Evolutionary conservation across 2,888 invertebrate species (phyloP).

Genomic region (Salpingus planirostris): DNA sequence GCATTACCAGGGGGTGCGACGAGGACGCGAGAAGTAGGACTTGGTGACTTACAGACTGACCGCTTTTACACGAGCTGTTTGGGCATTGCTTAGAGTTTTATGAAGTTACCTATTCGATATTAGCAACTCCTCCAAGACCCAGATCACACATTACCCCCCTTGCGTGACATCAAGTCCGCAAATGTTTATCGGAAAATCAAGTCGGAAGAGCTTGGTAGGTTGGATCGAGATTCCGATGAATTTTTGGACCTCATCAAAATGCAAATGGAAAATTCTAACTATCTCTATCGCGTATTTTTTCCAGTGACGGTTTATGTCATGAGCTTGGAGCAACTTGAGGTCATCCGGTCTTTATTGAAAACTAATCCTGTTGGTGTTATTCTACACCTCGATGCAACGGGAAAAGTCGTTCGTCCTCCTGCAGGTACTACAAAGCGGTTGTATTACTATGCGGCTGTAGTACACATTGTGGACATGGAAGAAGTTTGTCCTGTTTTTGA

Average conservation of each 20-base stretch:
- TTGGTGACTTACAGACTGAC: too few species aligned
- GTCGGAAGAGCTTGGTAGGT: not conserved
- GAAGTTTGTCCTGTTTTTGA: not conserved
- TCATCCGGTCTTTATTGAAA: not conserved
- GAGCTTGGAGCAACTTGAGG: not conserved
- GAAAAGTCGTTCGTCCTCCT: not conserved
- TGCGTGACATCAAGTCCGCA: too few species aligned
- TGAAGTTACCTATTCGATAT: too few species aligned
- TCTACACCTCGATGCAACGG: not conserved
- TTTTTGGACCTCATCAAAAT: not conserved
- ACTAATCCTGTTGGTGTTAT: not conserved
- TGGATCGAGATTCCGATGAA: conserved; percentile 2
- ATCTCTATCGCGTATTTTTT: not conserved
- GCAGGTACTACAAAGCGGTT: not conserved
- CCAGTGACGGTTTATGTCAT: conserved; percentile 1
- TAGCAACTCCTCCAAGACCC: too few species aligned
- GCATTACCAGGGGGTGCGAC: too few species aligned
- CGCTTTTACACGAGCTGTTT: too few species aligned
- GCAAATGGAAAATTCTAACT: not conserved
- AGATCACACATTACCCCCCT: too few species aligned
- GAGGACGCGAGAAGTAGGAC: too few species aligned
- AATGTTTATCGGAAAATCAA: conserved; percentile 2
- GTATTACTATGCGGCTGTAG: not conserved
- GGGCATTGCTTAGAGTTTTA: too few species aligned
- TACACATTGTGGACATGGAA: not conserved